Evolutionary conservation across 2,888 invertebrate genomes (phyloP), one percentile per base, ranked within the genome.

Genomic region (Machimus atricapillus): DNA sequence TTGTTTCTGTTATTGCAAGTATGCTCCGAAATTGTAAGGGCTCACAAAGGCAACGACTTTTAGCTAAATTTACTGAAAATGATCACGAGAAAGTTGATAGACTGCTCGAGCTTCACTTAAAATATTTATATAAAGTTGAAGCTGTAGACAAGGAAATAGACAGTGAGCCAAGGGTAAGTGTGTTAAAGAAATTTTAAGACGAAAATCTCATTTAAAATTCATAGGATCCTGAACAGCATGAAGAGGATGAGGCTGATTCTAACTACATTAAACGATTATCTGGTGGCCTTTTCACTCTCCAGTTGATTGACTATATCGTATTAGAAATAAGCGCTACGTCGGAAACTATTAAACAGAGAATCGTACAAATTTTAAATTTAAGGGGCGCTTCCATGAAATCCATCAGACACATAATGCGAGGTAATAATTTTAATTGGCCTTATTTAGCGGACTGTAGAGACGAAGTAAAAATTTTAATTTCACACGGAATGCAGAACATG

Each of bases 21-120:
- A 97, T 99, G 96, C 93, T 99, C 89, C 95, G 97, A 88, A 98
- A 98, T 92, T 98, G 98, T 91, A 95, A 96, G 90, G 98, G 98
- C 1, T 95, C 96, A 7, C 98, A 99, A 90, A 94, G 98, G 43
- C 97, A 98, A 91, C 93, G 99, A 87, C 93, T 99, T 86, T 93
- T 99, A 19, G 96, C 96, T 89, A 99, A 99, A 93, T 99, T 99
- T 91, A 96, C 96, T 0, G 99, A 99, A 93, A 98, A 98, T 91
- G 99, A 99, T 92, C 97, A 98, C 90, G 99, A 99, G 92, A 99
- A 99, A 93, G 98, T 99, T 0, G 99, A 99, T 92, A 94, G 99
- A 88, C 94, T 99, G 74, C 94, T 99, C 91, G 99, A 99, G 92
- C 93, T 99, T 88, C 99, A 99, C 93, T 97, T 99, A 91, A 98